phyloP scores from a whole-genome alignment of 2,888 invertebrate genomes.

The Drosophila anomalipes region DNA sequence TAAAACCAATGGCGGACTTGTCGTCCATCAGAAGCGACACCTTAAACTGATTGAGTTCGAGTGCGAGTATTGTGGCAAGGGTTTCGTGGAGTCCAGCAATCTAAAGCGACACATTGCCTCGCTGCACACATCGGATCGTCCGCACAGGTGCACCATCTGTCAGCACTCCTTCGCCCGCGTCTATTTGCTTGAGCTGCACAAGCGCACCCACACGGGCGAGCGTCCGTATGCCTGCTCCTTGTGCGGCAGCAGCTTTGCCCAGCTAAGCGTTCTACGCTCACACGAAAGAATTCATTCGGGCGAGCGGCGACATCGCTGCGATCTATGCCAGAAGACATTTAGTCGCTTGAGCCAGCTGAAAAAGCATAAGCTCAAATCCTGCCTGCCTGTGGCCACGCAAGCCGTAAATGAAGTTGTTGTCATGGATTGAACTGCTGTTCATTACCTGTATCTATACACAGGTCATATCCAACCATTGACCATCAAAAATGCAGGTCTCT shows the following conservation, averaged over 20 bases:
- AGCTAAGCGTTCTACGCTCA: slow-evolving; percentile 84
- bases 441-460: neutral
- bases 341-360: slow-evolving; percentile 46
- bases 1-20: slow-evolving; percentile 80
- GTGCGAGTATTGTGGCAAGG: slow-evolving; percentile 77
- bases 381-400: neutral
- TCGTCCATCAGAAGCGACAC: slow-evolving; percentile 78
- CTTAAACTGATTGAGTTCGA: slow-evolving; percentile 58
- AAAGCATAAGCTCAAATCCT: slow-evolving; percentile 44
- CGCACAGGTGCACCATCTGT: slow-evolving; percentile 81
- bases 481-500: neutral
- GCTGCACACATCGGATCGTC: slow-evolving; percentile 81
- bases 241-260: slow-evolving; percentile 78
- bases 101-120: slow-evolving; percentile 80
- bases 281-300: slow-evolving; percentile 84
- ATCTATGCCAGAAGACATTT: slow-evolving; percentile 76
- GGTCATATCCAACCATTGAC: neutral
- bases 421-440: neutral
- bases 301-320: slow-evolving; percentile 76
- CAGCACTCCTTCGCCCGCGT: slow-evolving; percentile 81
- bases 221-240: slow-evolving; percentile 81
- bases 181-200: slow-evolving; percentile 85
- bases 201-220: slow-evolving; percentile 83
- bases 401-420: neutral
- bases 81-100: slow-evolving; percentile 82